Evolutionary conservation across 2,888 invertebrate genomes (phyloP).

Genomic region (Athalia cordata): DNA sequence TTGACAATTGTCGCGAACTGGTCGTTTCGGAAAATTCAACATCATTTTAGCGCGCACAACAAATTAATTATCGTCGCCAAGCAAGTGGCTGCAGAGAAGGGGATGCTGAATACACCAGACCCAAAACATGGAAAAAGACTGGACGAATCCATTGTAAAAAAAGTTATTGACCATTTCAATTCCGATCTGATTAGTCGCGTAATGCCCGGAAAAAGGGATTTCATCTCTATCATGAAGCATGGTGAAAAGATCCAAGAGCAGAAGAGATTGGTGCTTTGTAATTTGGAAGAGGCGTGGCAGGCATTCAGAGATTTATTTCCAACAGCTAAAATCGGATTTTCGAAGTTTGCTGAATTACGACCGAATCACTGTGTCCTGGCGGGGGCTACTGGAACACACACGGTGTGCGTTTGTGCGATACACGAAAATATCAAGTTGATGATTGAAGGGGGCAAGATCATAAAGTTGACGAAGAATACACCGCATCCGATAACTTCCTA

Average conservation of each 20-base stretch:
- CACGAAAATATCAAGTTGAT: slow-evolving; percentile 39
- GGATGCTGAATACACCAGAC: not conserved
- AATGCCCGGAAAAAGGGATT: slow-evolving; percentile 46
- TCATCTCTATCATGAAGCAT: slow-evolving; percentile 34
- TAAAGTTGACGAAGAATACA: not conserved
- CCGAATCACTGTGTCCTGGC: slow-evolving; percentile 47
- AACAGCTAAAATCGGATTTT: slow-evolving; percentile 43
- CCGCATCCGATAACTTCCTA: not conserved
- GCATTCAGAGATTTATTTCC: slow-evolving; percentile 40
- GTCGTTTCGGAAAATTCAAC: slow-evolving; percentile 14
- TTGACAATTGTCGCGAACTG: slow-evolving; percentile 8
- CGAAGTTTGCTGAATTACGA: slow-evolving; percentile 47
- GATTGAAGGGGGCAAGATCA: not conserved
- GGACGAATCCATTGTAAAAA: not conserved
- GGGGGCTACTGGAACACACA: slow-evolving; percentile 46
- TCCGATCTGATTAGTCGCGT: slow-evolving; percentile 29
- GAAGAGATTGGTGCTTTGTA: slow-evolving; percentile 39
- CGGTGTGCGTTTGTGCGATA: slow-evolving; percentile 47
- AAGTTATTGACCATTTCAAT: slow-evolving; percentile 30
- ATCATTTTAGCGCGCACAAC: slow-evolving; percentile 9
- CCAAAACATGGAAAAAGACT: not conserved
- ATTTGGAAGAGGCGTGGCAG: slow-evolving; percentile 31
- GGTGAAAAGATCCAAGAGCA: slow-evolving; percentile 33
- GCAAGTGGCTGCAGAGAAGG: not conserved
- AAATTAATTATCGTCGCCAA: slow-evolving; percentile 12